phyloP scores from a whole-genome alignment of 2,888 invertebrate species.

The Rotaria sp. region DNA sequence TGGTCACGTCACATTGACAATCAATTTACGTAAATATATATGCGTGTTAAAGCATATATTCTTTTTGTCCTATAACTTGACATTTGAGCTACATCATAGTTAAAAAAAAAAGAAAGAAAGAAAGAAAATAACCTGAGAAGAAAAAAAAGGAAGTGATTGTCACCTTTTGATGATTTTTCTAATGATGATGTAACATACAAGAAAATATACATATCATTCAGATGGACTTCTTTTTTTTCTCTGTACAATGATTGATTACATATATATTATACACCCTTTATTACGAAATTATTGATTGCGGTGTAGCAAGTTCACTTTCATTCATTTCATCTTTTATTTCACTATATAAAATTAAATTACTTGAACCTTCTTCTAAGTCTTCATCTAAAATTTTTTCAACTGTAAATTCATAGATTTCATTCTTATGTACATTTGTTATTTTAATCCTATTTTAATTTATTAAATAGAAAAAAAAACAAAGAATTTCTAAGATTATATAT shows the following conservation, averaged over 20 bases:
- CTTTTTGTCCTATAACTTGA: not conserved
- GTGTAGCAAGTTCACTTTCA: not conserved
- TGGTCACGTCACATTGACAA: slow-evolving; percentile 22
- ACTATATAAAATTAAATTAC: not conserved
- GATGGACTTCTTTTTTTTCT: not conserved
- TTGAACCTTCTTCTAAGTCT: not conserved
- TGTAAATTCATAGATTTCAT: not conserved
- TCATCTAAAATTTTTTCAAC: not conserved
- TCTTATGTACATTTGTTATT: not conserved
- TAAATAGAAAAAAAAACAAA: not conserved
- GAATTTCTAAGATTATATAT: no score
- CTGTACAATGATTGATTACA: not conserved
- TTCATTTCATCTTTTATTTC: not conserved
- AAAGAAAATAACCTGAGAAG: no score
- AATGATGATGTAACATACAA: not conserved
- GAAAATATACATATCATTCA: not conserved
- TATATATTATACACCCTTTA: not conserved
- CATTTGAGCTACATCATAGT: not conserved
- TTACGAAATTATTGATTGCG: not conserved
- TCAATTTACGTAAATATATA: slow-evolving; percentile 2
- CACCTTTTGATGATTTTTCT: not conserved
- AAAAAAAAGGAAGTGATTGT: not conserved
- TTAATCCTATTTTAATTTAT: not conserved
- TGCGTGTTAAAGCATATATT: not conserved
- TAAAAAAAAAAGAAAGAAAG: not conserved